Percentiles rank a stretch among this genome's conserved stretches.
phyloP scores from a whole-genome alignment of 35 echinoderm and acorn worm species.

The Ophiothrix spiculata region DNA sequence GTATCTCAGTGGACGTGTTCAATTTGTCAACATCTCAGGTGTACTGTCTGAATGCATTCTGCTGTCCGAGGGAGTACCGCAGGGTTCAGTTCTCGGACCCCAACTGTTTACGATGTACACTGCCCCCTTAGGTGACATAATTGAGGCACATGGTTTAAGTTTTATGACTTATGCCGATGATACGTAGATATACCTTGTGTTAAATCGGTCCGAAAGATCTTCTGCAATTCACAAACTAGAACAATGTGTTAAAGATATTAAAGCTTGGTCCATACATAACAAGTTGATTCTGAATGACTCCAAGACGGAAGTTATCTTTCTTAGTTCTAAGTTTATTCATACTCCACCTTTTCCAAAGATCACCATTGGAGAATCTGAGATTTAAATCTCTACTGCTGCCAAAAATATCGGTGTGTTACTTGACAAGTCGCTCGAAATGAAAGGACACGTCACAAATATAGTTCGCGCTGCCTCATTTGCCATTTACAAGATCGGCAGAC shows the following conservation, averaged over 20 bases:
- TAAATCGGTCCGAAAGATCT: background rate
- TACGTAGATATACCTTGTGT: constrained; percentile 38
- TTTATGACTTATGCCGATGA: constrained; percentile 64
- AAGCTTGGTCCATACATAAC: constrained; percentile 6
- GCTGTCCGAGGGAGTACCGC: constrained; percentile 49
- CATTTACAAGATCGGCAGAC: background rate
- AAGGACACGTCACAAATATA: background rate
- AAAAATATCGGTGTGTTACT: background rate
- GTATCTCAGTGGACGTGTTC: constrained; percentile 20
- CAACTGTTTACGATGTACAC: constrained; percentile 58
- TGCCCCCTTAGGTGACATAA: constrained; percentile 42
- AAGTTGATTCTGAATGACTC: constrained; percentile 18
- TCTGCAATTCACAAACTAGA: background rate
- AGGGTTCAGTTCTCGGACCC: constrained; percentile 65
- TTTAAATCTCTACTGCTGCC: background rate
- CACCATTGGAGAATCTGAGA: background rate
- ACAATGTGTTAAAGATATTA: constrained; percentile 25
- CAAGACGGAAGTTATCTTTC: constrained; percentile 12
- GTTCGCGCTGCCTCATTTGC: background rate
- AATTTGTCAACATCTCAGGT: constrained; percentile 23
- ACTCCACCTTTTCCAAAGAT: background rate
- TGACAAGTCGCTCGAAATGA: background rate
- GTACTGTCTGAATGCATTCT: background rate
- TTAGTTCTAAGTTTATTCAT: background rate
- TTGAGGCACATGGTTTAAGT: constrained; percentile 34